Base-by-base conservation (phyloP, 2,113 vertebrate species). In the Phaethon lepturus region DNA sequence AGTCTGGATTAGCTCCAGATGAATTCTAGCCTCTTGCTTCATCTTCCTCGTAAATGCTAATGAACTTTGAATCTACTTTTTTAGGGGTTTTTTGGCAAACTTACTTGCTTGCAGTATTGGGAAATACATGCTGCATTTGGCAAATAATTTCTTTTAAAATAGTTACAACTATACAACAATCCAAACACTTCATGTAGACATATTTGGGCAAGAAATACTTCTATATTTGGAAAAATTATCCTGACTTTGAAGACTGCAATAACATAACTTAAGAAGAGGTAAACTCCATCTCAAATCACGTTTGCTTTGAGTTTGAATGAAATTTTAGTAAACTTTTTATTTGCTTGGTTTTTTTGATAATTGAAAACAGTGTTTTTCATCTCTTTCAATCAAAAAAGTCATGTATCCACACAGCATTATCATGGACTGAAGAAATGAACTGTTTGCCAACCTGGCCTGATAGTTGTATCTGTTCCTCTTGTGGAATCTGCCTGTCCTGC, bases 21-120 rank as follows among this genome's bases (percentile, higher is more conserved):
- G 16, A 88, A 63, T 84, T 86, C 42, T 76, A 49, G n/a, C 56
- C 17, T 87, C 59, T 79, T 83, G 59, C 77, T 85, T 90, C 53
- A 40, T 94, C 67, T 72, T 90, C 59, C 68, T 84, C 20, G 38
- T 90, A 91, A 95, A 89, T 73, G 77, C 44, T 45, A 91, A 74
- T 84, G 73, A 94, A 95, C 85, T 95, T 59, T 68, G 35, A 71
- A 77, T 77, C 17, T 63, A 42, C 25, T 76, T 88, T 68, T 88
- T 72, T 44, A 24, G n/a, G 31, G 2, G 3, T 31, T 40, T 78
- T 62, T 93, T 81, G 58, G 53, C 67, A 62, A 86, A 49, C 22
- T 44, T 68, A 23, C 0, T 88, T 83, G 12, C 28, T 74, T 91
- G 17, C 38, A 42, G 18, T 74, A 20, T 73, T 71, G 33, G 60